Evolutionary conservation across 2,888 invertebrate genomes (phyloP), one percentile per base, ranked within the genome.

Genomic region (Ennomos quercinarius): DNA sequence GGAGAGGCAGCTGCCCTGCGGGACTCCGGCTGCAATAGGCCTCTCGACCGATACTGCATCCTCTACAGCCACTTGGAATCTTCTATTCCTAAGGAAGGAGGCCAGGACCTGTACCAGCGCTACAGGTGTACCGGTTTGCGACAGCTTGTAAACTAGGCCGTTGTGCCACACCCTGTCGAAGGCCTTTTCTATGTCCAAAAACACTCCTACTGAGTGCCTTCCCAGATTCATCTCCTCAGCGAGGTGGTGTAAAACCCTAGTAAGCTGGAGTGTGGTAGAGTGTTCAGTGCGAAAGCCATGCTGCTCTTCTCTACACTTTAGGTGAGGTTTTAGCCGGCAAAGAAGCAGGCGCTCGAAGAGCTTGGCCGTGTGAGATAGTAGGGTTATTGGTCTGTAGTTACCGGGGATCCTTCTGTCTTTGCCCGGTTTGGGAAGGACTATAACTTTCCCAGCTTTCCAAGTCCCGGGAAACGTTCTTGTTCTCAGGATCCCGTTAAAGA

Each of bases 231-330:
- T 0, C 8, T 60, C 55, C 3, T 50, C 51, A 0, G 70, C 52
- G 4, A 67, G 9, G 8, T 46, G 10, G 46, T 74, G 71, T 8
- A 74, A 67, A 0, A 78, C 66, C 9, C 71, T 8, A 77, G 47
- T 52, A 8, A 78, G 47, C 52, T 77, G 77, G 0, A 68, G 69
- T 0, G 73, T 70, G 0, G 73, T 77, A 8, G 61, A 62, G 56
- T 74, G 74, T 0, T 64, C 64, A 2, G 44, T 10, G 0, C 72
- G 45, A 47, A 74, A 72, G 0, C 70, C 72, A 35, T 61, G 64
- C 35, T 72, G 70, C 11, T 75, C 70, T n/a, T n/a, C n/a, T n/a
- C n/a, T n/a, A n/a, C n/a, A n/a, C n/a, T n/a, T n/a, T n/a, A n/a
- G n/a, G n/a, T n/a, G n/a, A n/a, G n/a, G n/a, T n/a, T n/a, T n/a